phyloP scores from a whole-genome alignment of 1,140 invertebrate species.

The Tetramorium alpestre region DNA sequence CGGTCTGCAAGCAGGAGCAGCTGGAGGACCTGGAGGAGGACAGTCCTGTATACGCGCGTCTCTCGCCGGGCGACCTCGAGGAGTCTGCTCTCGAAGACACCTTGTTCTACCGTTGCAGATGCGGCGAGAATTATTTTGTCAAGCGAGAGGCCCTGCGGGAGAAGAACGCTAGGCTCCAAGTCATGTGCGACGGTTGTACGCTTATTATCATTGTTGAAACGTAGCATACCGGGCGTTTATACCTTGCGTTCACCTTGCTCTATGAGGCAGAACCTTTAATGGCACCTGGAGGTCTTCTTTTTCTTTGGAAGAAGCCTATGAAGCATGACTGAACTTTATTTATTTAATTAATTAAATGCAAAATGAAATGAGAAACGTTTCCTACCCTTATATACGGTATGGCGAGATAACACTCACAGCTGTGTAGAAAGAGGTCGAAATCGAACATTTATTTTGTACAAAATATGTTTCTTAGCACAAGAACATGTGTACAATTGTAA shows the following conservation, averaged over 20 bases:
- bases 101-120: slow-evolving; percentile 88
- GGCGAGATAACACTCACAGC: slow-evolving; percentile 17
- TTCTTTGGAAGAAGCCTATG: neutral
- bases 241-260: neutral
- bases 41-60: slow-evolving; percentile 86
- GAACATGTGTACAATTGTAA: slow-evolving; percentile 36
- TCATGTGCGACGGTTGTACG: slow-evolving; percentile 89
- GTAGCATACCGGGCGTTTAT: slow-evolving; percentile 43
- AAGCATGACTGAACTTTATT: neutral
- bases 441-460: slow-evolving; percentile 56
- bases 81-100: slow-evolving; percentile 77
- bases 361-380: neutral
- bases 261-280: neutral
- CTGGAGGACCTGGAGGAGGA: slow-evolving; percentile 86
- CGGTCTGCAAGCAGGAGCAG: slow-evolving; percentile 83
- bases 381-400: neutral
- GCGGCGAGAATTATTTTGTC: slow-evolving; percentile 88
- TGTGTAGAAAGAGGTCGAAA: slow-evolving; percentile 50
- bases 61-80: slow-evolving; percentile 86
- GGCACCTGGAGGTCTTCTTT: neutral
- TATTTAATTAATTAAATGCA: neutral
- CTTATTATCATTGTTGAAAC: slow-evolving; percentile 87
- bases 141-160: slow-evolving; percentile 81
- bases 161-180: slow-evolving; percentile 82
- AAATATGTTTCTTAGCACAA: slow-evolving; percentile 57